Evolutionary conservation across 2,113 vertebrate species (phyloP).

Genomic region (Chaetops frenatus): DNA sequence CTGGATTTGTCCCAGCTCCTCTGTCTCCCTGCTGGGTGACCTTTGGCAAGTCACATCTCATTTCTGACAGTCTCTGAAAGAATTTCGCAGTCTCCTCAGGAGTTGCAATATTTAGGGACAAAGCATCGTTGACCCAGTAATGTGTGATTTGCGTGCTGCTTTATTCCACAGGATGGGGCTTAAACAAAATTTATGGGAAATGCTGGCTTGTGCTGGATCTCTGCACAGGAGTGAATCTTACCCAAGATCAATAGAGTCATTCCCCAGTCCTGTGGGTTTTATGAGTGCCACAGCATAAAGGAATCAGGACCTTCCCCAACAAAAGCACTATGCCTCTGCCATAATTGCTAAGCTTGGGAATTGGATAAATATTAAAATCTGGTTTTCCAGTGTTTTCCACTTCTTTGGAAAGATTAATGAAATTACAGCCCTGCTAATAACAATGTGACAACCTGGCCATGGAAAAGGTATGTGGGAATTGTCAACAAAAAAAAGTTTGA

Average conservation of each 20-base stretch:
- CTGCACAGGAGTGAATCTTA: constrained; percentile 37
- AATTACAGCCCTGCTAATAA: neutral
- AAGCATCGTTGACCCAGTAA: neutral
- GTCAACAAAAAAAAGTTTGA: neutral
- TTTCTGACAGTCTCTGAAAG: neutral
- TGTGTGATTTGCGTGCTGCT: neutral
- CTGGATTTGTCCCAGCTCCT: neutral
- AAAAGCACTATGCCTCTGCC: neutral
- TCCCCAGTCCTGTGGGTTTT: neutral
- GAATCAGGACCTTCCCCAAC: neutral
- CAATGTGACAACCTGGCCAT: neutral
- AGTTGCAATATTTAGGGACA: neutral
- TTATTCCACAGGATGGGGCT: neutral
- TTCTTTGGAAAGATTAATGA: neutral
- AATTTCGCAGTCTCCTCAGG: neutral
- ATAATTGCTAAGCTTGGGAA: neutral
- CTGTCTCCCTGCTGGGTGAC: neutral
- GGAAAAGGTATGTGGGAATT: neutral
- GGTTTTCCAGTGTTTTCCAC: neutral
- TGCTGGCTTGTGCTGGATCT: constrained; percentile 45
- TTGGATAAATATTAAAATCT: neutral
- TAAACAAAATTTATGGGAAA: neutral
- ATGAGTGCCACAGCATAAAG: neutral
- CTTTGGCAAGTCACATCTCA: neutral
- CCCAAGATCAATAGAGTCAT: neutral